Base-by-base conservation (phyloP, 1,140 invertebrate species). In the Drosophila sulfurigaster region DNA sequence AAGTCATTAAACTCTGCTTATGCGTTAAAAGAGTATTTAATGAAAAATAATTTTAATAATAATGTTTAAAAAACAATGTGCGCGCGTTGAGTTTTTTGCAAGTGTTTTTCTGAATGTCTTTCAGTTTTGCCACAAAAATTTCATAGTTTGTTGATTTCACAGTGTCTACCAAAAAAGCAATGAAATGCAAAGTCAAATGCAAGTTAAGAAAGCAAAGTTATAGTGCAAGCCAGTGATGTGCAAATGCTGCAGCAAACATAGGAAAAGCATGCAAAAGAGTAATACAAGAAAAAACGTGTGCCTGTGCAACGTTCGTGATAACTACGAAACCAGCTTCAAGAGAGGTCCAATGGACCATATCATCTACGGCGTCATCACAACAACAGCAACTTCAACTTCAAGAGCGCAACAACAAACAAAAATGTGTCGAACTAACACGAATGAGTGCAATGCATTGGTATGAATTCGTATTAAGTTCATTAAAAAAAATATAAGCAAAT, bases 401-500 rank as follows among this genome's bases (percentile, higher is more conserved):
- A 81, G 71, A 87, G 51, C 82, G 78, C 83, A 64, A 79, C 73
- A 70, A 65, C 54, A 28, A 30, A 56, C 11, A 76, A 76, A 60
- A 64, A 90, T 90, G 86, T 89, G 78, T 85, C 81, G 81, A 90
- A 90, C 86, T 89, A 81, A 89, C 85, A 89, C 85, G 86, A 89
- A 90, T 89, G 85, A 89, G 89, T 90, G 81, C 85, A 81, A 90
- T 76, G 81, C 82, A 92, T 92, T 92, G 91, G 91, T 92, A 92
- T 92, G 91, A 92, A 89, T 92, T 92, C 82, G 91, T 89, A 92
- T 92, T 92, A 89, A 91, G 91, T 92, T 92, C 86, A 86, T 70
- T 69, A 73, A 75, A 25, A 45, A 77, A 70, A 67, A 86, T 64
- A 65, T 60, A 62, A 71, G 72, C 54, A 75, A 43, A 72, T 77